A percentile compares a stretch with the other conserved stretches of the same genome.
Conservation (phyloP, 2,113 vertebrate species). For the Phyllostomus hastatus region DNA sequence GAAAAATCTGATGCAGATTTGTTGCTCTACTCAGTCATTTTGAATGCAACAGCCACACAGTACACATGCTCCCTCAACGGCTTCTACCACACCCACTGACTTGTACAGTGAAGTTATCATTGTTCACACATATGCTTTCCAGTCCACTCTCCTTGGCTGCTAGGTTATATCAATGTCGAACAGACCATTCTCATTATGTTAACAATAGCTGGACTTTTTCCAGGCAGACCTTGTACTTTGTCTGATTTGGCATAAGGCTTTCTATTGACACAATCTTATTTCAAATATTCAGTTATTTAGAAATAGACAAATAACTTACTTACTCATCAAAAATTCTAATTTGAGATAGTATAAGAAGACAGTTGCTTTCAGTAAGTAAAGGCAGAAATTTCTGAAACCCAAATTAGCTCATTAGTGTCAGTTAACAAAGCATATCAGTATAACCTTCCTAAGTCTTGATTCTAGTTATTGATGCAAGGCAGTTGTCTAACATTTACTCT, state of each 20-base stretch:
- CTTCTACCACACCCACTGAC: too few species aligned
- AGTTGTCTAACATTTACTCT: neutral
- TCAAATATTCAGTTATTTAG: neutral
- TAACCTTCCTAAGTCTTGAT: neutral
- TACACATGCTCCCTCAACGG: too few species aligned
- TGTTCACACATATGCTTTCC: too few species aligned
- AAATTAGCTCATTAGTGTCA: neutral
- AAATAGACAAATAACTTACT: neutral
- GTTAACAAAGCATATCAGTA: neutral
- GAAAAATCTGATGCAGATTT: too few species aligned
- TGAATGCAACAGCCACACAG: too few species aligned
- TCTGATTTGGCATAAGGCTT: neutral
- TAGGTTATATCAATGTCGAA: too few species aligned
- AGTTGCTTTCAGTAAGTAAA: neutral
- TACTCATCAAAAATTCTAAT: neutral
- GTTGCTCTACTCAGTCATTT: too few species aligned
- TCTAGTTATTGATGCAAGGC: neutral
- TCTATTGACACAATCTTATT: neutral
- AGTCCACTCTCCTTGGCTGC: too few species aligned
- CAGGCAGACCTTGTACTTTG: neutral
- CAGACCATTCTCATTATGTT: too few species aligned
- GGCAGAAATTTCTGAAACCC: neutral
- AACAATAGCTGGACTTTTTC: too few species aligned
- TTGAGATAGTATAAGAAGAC: neutral
- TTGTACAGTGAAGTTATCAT: too few species aligned